Conservation (phyloP, 2,797 vertebrate species). For the Ctenopoma multispine region DNA sequence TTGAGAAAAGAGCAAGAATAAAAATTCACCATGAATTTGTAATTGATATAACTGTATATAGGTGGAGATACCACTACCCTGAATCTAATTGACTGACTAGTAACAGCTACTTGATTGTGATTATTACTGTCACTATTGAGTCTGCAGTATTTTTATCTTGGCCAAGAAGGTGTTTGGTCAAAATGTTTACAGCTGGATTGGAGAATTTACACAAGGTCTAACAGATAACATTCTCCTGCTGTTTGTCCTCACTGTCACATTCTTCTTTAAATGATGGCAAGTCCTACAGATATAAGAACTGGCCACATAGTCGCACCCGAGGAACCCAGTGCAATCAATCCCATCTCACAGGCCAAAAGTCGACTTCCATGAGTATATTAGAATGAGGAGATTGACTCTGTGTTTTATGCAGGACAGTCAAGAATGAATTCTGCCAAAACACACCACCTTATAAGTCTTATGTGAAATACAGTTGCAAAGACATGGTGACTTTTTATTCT, state of each 20-base stretch:
- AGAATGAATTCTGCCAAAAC: slow-evolving; percentile 51
- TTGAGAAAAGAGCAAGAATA: slow-evolving; percentile 83
- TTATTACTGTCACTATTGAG: slow-evolving; percentile 56
- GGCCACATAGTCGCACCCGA: slow-evolving; percentile 19
- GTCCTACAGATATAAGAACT: slow-evolving; percentile 33
- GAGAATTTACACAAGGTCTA: slow-evolving; percentile 51
- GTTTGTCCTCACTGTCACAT: slow-evolving; percentile 9
- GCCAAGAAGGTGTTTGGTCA: slow-evolving; percentile 48
- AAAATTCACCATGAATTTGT: slow-evolving; percentile 82
- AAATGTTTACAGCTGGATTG: slow-evolving; percentile 57
- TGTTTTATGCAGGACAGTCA: slow-evolving; percentile 45
- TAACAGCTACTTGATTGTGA: slow-evolving; percentile 54
- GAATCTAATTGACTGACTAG: slow-evolving; percentile 55
- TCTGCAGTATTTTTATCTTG: slow-evolving; percentile 48
- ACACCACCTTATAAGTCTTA: slow-evolving; percentile 44
- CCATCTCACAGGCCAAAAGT: slow-evolving; percentile 21
- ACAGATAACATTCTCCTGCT: slow-evolving; percentile 31
- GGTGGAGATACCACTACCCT: slow-evolving; percentile 49
- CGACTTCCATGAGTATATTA: slow-evolving; percentile 27
- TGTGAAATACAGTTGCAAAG: slow-evolving; percentile 17
- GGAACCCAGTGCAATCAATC: slow-evolving; percentile 26
- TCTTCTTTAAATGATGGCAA: slow-evolving; percentile 26
- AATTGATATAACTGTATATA: slow-evolving; percentile 70
- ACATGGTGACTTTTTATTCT: background rate
- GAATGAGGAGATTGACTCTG: slow-evolving; percentile 34